Evolutionary conservation across 2,113 vertebrate genomes (phyloP).

Genomic region (Eira barbara): DNA sequence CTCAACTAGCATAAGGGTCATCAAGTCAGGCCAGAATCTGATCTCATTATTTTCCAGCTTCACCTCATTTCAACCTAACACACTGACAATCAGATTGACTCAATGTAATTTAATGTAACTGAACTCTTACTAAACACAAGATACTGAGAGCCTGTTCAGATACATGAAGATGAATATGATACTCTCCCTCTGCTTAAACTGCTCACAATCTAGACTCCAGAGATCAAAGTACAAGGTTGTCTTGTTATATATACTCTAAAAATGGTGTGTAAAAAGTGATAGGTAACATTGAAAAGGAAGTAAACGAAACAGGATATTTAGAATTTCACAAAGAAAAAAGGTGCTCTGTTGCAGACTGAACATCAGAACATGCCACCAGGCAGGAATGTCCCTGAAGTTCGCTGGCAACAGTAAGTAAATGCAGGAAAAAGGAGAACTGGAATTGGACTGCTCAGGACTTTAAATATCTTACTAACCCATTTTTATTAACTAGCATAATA

Average conservation of each 20-base stretch:
- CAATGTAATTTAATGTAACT: not conserved
- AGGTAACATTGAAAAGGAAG: not conserved
- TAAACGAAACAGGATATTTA: not conserved
- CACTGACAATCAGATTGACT: not conserved
- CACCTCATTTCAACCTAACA: not conserved
- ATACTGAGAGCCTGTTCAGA: not conserved
- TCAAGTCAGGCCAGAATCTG: not conserved
- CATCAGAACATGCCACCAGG: not conserved
- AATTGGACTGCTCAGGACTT: not conserved
- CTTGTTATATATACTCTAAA: not conserved
- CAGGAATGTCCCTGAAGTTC: not conserved
- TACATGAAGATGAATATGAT: not conserved
- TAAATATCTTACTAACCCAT: not conserved
- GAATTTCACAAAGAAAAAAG: conserved; percentile 1
- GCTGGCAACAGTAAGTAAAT: not conserved
- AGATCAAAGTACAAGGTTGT: not conserved
- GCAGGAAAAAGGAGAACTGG: not conserved
- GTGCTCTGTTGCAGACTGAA: not conserved
- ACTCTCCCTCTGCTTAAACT: not conserved
- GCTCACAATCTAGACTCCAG: not conserved
- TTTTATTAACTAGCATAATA: conserved; percentile 9
- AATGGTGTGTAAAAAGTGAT: not conserved
- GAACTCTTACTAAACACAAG: not conserved
- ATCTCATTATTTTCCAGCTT: not conserved
- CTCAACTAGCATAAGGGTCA: not conserved